Percentiles rank a stretch among this genome's conserved stretches.
phyloP scores from a whole-genome alignment of 2,888 invertebrate genomes.

The Hermaeophaga mercurialis region DNA sequence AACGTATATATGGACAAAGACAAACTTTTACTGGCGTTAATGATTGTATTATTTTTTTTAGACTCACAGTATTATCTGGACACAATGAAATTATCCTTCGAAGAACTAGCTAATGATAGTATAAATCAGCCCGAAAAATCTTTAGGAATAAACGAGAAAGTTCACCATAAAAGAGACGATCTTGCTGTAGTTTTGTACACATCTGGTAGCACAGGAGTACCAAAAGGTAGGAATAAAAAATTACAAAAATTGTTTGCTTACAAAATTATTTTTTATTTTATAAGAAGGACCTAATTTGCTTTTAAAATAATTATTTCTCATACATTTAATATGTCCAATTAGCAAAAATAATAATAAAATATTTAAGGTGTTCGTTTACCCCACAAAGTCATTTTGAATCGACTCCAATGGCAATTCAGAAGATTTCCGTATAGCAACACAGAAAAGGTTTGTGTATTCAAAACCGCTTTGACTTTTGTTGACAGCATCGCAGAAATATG shows the following conservation, averaged over 20 bases:
- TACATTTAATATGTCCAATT: no score
- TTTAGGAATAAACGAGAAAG: conserved; percentile 38
- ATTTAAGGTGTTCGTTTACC: conserved; percentile 76
- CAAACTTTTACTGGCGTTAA: no score
- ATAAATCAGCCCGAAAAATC: conserved; percentile 50
- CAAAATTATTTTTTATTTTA: no score
- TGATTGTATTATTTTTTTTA: no score
- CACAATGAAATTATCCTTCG: conserved; percentile 54
- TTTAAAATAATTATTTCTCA: no score
- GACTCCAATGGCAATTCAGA: conserved; percentile 87
- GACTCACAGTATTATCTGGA: conserved; percentile 47
- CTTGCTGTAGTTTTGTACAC: conserved; percentile 80
- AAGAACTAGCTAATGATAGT: conserved; percentile 61
- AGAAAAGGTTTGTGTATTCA: conserved; percentile 80
- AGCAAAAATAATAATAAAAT: no score
- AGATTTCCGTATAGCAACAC: conserved; percentile 73
- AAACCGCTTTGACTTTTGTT: conserved; percentile 90
- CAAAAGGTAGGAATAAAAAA: conserved; percentile 74
- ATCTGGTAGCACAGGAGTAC: conserved; percentile 88
- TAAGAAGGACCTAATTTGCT: no score
- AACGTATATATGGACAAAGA: no score
- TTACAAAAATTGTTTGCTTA: no score
- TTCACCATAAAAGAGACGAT: conserved; percentile 57
- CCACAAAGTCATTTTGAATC: conserved; percentile 78
- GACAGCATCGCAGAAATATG: conserved; percentile 89